phyloP scores from a whole-genome alignment of 2,797 vertebrate species.

The Hipposideros larvatus region DNA sequence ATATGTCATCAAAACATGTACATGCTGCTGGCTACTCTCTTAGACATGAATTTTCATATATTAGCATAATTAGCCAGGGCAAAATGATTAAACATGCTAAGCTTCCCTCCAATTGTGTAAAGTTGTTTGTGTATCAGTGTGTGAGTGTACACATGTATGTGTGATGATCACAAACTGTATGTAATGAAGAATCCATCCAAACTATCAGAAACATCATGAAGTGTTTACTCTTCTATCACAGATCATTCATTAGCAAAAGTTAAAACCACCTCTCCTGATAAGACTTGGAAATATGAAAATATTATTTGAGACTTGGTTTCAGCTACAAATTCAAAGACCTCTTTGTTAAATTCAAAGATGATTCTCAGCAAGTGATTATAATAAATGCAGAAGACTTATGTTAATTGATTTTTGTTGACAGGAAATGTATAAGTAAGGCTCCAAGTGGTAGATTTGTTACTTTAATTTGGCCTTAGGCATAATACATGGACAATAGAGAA shows the following conservation, averaged over 20 bases:
- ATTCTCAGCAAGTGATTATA: constrained; percentile 19
- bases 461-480: not conserved
- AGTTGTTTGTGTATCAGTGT: not conserved
- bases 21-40: not conserved
- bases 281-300: constrained; percentile 19
- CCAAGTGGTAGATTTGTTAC: not conserved
- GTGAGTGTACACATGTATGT: not conserved
- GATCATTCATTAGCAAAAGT: not conserved
- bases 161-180: not conserved
- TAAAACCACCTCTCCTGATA: not conserved
- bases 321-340: constrained; percentile 27
- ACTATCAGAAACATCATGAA: not conserved
- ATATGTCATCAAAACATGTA: not conserved
- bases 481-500: not conserved
- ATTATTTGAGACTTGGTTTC: not conserved
- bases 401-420: constrained; percentile 18
- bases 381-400: not conserved
- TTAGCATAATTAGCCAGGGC: not conserved
- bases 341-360: constrained; percentile 43
- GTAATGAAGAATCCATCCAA: not conserved
- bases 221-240: not conserved
- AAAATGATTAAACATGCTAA: constrained; percentile 30
- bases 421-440: not conserved
- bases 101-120: not conserved
- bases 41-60: not conserved